A percentile compares a stretch with the other conserved stretches of the same genome.
Evolutionary conservation across 2,113 vertebrate species (phyloP).

Genomic region (Carassius carassius): DNA sequence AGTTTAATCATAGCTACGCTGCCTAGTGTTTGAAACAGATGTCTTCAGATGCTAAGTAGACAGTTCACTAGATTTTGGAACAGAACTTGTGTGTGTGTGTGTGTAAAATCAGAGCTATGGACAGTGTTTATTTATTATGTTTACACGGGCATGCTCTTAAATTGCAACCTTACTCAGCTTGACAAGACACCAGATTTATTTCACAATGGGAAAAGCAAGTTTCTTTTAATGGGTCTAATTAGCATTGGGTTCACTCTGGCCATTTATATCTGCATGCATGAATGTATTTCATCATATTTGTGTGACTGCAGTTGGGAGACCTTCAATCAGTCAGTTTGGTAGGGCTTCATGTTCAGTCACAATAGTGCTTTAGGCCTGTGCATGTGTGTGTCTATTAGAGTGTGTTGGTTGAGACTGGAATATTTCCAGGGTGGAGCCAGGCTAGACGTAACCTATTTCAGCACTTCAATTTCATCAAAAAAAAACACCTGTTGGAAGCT

Average conservation of each 20-base stretch:
- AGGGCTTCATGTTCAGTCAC: constrained; percentile 23
- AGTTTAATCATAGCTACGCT: neutral
- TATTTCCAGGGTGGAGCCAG: too few species aligned
- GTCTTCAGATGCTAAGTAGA: neutral
- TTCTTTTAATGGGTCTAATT: constrained; percentile 11
- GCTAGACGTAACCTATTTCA: constrained; percentile 29
- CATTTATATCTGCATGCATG: constrained; percentile 15
- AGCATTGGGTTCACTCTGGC: neutral
- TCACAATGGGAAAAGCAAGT: neutral
- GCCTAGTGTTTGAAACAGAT: neutral
- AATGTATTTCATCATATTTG: constrained; percentile 15
- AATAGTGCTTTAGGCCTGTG: constrained; percentile 22
- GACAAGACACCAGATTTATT: constrained; percentile 26
- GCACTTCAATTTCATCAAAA: constrained; percentile 26
- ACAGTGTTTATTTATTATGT: neutral
- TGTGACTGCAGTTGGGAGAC: neutral
- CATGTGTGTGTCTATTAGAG: constrained; percentile 5
- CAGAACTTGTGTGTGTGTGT: neutral
- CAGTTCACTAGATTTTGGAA: neutral
- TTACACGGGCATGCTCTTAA: neutral
- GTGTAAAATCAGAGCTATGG: neutral
- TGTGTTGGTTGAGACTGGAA: neutral
- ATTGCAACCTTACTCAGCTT: neutral
- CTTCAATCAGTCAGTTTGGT: constrained; percentile 25
- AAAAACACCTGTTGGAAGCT: constrained; percentile 22